phyloP scores from a whole-genome alignment of 1,140 invertebrate species.

The Arion vulgaris region DNA sequence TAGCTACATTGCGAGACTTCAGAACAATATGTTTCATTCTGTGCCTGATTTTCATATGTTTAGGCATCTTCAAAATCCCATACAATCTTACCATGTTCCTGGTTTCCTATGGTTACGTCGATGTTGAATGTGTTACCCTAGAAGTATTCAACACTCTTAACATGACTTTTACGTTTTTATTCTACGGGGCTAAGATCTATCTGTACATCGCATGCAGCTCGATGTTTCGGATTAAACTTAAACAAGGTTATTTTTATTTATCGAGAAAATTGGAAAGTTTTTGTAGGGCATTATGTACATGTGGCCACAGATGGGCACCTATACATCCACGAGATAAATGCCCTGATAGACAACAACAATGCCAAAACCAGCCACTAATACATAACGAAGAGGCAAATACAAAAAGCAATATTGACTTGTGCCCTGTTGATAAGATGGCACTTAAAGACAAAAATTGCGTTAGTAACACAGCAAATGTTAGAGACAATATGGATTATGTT shows the following conservation, averaged over 20 bases:
- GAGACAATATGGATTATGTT: too few species aligned
- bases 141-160: constrained; percentile 35
- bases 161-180: constrained; percentile 49
- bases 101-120: constrained; percentile 15
- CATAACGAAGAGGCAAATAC: too few species aligned
- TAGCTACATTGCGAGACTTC: constrained; percentile 55
- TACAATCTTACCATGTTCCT: constrained; percentile 42
- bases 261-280: neutral
- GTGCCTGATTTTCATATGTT: constrained; percentile 46
- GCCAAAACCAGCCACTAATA: too few species aligned
- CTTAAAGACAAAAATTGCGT: too few species aligned
- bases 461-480: too few species aligned
- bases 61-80: constrained; percentile 36
- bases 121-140: constrained; percentile 35
- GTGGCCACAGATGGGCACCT: neutral
- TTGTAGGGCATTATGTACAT: neutral
- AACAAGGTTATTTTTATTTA: neutral
- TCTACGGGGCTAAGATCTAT: constrained; percentile 55
- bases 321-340: neutral
- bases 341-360: too few species aligned
- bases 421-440: too few species aligned
- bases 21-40: constrained; percentile 49
- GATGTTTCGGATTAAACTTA: constrained; percentile 42
- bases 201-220: constrained; percentile 50
- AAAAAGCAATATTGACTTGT: too few species aligned